Percentiles rank a stretch among this genome's conserved stretches.
Evolutionary conservation across 2,797 vertebrate genomes (phyloP).

Genomic region (Sebastes miniatus): DNA sequence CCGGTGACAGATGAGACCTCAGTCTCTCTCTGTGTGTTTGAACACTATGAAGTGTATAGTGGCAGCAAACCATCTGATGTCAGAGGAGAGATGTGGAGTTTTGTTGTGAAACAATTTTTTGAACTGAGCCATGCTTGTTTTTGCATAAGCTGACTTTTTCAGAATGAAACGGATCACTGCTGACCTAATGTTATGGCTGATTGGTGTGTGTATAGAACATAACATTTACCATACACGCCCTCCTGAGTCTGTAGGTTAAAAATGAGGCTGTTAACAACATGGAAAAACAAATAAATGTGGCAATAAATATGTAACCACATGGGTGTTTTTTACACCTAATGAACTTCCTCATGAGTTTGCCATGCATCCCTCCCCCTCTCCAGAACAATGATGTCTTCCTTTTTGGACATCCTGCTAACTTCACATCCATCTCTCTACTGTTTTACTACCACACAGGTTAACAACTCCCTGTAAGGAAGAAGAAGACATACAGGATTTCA

Average conservation of each 20-base stretch:
- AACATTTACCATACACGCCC: neutral
- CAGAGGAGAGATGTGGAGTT: too few relatives aligned
- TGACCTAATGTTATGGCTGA: too few relatives aligned
- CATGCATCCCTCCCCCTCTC: neutral
- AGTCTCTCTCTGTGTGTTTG: too few relatives aligned
- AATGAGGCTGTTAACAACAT: neutral
- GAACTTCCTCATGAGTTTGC: constrained; percentile 34
- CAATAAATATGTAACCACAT: constrained; percentile 7
- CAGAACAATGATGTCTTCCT: constrained; percentile 38
- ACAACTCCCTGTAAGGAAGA: neutral
- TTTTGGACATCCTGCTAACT: constrained; percentile 33
- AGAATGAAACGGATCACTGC: too few relatives aligned
- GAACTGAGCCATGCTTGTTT: too few relatives aligned
- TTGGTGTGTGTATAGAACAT: neutral
- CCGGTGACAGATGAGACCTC: too few relatives aligned
- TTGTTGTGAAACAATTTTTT: too few relatives aligned
- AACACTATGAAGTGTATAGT: too few relatives aligned
- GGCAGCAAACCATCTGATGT: too few relatives aligned
- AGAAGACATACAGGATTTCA: constrained; percentile 11
- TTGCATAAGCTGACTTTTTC: too few relatives aligned
- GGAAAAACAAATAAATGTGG: constrained; percentile 3
- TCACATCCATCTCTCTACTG: neutral
- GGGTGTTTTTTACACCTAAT: constrained; percentile 15
- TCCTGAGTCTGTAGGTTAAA: neutral
- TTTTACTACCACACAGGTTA: neutral